Base-by-base conservation (phyloP, 2,888 invertebrate genomes). In the Calliphora vomitoria region DNA sequence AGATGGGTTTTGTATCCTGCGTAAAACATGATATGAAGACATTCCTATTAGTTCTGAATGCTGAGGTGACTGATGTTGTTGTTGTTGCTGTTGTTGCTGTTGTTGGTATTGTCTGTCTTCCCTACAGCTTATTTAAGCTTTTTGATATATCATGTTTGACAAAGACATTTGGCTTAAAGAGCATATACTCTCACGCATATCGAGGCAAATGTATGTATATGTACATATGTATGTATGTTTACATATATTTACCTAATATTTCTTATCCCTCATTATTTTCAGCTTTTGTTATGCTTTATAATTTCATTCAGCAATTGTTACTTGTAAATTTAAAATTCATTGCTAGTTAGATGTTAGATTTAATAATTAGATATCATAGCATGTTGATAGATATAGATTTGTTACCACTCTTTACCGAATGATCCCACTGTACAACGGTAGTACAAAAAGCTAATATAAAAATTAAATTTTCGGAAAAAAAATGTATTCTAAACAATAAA, bases 61-160 rank as follows among this genome's bases (percentile, higher is more conserved):
- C 13, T 44, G 15, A 25, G 25, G 4, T 20, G 25, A 18, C 53
- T 53, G 64, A 0, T 68, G 18, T 53, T 62, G 20, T 58, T 25
- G 25, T 25, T 25, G 25, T 25, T 25, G 25, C 0, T 68, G 18
- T 53, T 62, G 20, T 58, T 68, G 31, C 0, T 68, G 18, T 53
- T 62, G 20, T 58, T 68, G 31, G 47, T 76, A 18, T 75, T 75
- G 47, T 58, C 8, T 20, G 44, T 62, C 44, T 71, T 76, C 47
- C 78, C 58, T 68, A 38, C 58, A 82, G 85, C 71, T 75, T 64
- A 20, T 76, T 85, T 58, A 55, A 75, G 47, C 76, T 75, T 47
- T 69, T 78, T 72, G 55, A 78, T 58, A 78, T 47, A 35, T 74
- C 47, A 41, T 68, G 74, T 79, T 79, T 69, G 55, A 68, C 68